Evolutionary conservation across 2,113 vertebrate genomes (phyloP).

Genomic region (Ovis canadensis): DNA sequence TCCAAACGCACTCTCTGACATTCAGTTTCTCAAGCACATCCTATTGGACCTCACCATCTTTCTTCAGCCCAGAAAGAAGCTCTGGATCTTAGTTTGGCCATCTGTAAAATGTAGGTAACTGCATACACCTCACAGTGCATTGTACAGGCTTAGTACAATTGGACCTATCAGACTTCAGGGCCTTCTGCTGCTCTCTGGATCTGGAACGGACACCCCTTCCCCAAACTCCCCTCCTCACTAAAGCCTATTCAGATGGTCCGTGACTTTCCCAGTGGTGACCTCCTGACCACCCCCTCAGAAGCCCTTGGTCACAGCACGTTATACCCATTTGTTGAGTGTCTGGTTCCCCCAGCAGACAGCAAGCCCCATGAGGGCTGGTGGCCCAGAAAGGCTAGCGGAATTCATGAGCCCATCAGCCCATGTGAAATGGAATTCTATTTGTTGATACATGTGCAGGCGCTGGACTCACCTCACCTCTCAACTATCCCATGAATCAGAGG

Average conservation of each 20-base stretch:
- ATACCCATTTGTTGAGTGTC: fast-evolving
- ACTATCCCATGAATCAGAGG: not conserved
- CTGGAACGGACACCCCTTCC: not conserved
- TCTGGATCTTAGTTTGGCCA: not conserved
- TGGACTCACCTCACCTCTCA: not conserved
- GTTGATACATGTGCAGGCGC: fast-evolving
- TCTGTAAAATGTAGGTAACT: not conserved
- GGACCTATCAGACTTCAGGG: not conserved
- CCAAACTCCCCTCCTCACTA: not conserved
- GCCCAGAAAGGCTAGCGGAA: fast-evolving
- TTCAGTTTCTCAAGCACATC: not conserved
- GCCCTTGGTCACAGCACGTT: too few relatives aligned
- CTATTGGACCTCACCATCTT: fast-evolving
- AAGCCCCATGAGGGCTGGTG: not conserved
- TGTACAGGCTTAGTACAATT: not conserved
- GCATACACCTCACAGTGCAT: fast-evolving
- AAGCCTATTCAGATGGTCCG: not conserved
- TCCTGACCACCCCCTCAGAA: too few relatives aligned
- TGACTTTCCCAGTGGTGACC: not conserved
- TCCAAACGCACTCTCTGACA: not conserved
- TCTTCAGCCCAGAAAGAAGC: not conserved
- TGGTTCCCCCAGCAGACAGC: not conserved
- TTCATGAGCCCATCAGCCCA: fast-evolving
- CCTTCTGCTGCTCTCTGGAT: not conserved
- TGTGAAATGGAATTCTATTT: not conserved